Base-by-base conservation (phyloP, 2,113 vertebrate genomes). In the Chloroceryle aenea region DNA sequence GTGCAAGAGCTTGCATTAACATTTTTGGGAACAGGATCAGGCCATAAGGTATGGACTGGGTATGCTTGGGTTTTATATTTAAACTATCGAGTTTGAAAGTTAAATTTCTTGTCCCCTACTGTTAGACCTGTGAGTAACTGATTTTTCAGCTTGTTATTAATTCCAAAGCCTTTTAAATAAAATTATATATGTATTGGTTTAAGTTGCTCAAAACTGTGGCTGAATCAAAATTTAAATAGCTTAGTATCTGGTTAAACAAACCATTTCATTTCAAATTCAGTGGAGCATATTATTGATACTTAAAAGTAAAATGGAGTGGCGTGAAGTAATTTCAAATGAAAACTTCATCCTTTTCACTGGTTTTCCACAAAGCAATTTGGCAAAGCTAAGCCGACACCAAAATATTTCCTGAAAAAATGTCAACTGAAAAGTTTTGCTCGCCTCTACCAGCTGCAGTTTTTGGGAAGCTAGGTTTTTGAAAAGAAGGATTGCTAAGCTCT, bases 11-110 rank as follows among this genome's bases (percentile, higher is more conserved):
- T 84, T 90, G 42, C 59, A 66, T 96, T 92, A 88, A 77, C 32
- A 14, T 69, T 92, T 94, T 91, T 59, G 90, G 85, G 80, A 96
- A 72, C 68, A 92, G 66, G 69, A 87, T 93, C 79, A 92, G 91
- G 91, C 91, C 72, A 22, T 80, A 83, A 95, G 32, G 85, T 94
- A 85, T 69, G 85, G 78, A 90, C 74, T 68, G 56, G 56, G 14
- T 82, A 55, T 83, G 56, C 82, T 94, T 67, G 87, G 66, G 58
- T 53, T 84, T 92, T 80, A 63, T 85, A 73, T 66, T 91, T 82
- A 76, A 94, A 67, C 56, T 93, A 56, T 63, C 53, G 64, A 43
- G 27, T 93, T 94, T 80, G 68, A 71, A 67, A 67, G 64, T 67
- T 71, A 47, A 45, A 30, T 67, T 52, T 52, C 47, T 71, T 71